Percentiles rank a stretch among this genome's conserved stretches.
These are phyloP conservation scores for Styela plicata DNA, from an alignment of 23 tunicate genomes.

Conservation along the genomic window DNA sequence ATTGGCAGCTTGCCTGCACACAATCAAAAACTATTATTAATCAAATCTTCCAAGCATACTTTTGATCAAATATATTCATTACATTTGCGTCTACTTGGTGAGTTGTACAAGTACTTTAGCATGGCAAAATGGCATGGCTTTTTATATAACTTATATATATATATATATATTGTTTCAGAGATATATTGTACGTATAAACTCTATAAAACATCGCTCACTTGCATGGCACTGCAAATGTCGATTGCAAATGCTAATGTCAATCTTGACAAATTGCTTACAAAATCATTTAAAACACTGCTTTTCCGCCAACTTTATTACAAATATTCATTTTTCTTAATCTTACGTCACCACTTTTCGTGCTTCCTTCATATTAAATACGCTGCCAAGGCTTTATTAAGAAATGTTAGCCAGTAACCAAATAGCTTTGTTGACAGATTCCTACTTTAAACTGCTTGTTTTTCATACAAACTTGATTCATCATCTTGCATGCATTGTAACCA, in stretches of 20 bases:
- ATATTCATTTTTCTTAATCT: too few species aligned
- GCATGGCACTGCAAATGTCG: background rate
- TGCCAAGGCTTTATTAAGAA: too few species aligned
- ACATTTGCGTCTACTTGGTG: background rate
- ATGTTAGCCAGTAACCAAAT: too few species aligned
- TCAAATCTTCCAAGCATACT: background rate
- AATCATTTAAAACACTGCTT: too few species aligned
- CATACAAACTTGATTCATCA: background rate
- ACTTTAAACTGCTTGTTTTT: background rate
- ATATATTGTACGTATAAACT: too few species aligned
- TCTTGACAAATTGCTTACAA: too few species aligned
- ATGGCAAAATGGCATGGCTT: background rate
- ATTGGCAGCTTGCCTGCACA: background rate
- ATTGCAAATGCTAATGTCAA: too few species aligned
- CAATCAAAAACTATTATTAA: too few species aligned
- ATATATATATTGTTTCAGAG: background rate
- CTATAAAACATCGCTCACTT: background rate
- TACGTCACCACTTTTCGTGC: too few species aligned
- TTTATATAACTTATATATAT: background rate
- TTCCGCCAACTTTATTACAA: too few species aligned
- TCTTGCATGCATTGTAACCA: background rate
- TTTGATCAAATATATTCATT: background rate
- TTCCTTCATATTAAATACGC: too few species aligned
- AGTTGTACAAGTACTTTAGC: background rate
- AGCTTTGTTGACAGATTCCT: too few species aligned